These are phyloP conservation scores for Periplaneta americana DNA, from an alignment of 1,140 invertebrate genomes.

Conservation along the genomic window DNA sequence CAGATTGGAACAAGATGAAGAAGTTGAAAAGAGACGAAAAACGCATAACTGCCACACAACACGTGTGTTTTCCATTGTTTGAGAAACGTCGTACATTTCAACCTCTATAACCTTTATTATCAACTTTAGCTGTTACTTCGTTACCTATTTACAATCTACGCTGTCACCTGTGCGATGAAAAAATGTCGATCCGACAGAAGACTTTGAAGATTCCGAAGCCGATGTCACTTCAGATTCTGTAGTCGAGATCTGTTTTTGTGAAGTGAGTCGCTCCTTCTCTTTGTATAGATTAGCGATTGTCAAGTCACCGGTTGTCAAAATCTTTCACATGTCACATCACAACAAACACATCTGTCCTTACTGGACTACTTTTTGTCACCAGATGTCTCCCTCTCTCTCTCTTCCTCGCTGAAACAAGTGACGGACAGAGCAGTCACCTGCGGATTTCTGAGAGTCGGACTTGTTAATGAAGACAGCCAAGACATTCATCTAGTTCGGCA, in stretches of 20 bases:
- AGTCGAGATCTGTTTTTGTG: background rate
- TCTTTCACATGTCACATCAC: background rate
- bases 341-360: background rate
- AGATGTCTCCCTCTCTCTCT: background rate
- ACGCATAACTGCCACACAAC: too few relatives aligned
- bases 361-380: background rate
- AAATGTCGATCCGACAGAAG: background rate
- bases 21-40: too few relatives aligned
- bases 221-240: background rate
- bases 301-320: background rate
- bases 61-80: too few relatives aligned
- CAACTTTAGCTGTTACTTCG: too few relatives aligned
- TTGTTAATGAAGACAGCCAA: background rate
- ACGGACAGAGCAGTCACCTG: background rate
- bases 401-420: background rate
- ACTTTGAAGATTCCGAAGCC: background rate
- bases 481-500: too few relatives aligned
- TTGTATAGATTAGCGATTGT: background rate
- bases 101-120: too few relatives aligned
- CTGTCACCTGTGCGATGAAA: too few relatives aligned
- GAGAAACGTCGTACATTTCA: too few relatives aligned
- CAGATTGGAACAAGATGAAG: too few relatives aligned
- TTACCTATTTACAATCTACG: too few relatives aligned
- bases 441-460: background rate
- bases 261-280: background rate